Evolutionary conservation across 2,888 invertebrate genomes (phyloP), one percentile per base, ranked within the genome.

Genomic region (Atethmia centrago): DNA sequence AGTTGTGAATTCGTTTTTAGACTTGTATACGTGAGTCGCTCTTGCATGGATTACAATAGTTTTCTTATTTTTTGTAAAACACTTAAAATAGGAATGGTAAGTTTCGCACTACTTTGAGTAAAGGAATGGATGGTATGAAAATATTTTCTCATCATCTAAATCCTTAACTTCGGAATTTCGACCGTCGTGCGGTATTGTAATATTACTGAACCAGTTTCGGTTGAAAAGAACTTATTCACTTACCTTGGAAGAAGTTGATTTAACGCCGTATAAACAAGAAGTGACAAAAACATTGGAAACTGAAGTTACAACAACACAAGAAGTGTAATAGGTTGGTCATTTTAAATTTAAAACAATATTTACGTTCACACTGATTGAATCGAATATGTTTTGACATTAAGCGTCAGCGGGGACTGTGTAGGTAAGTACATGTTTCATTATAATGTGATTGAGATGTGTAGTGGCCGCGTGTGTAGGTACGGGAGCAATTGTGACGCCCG

Each of bases 401-500:
- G 25, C 51, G 16, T 51, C 63, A 65, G 63, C 62, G 71, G 66
- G 56, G 49, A 42, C 53, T 77, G 69, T 40, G 47, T 61, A 45
- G n/a, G 40, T 67, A 68, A 65, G 59, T 72, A 68, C 74, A 84
- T 79, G 62, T 77, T 76, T 79, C 70, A 85, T 82, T 74, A 58
- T 71, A 53, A 80, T 79, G 28, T 79, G 53, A 75, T 74, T 62
- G 72, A 70, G 61, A 40, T 72, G 69, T 61, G 53, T 56, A 66
- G 58, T 49, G 16, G 59, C 55, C 70, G 73, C 66, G 74, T 59
- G 62, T 75, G 80, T n/a, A n/a, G n/a, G n/a, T 68, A 28, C 51
- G 76, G 71, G 68, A 47, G 74, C 80, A 66, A 85, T 80, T 77
- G 75, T 51, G 77, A 72, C 77, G 74, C 74, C 81, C 79, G 69